Percentiles rank a stretch among this genome's conserved stretches.
Evolutionary conservation across 2,113 vertebrate genomes (phyloP).

Genomic region (Grallaria varia): DNA sequence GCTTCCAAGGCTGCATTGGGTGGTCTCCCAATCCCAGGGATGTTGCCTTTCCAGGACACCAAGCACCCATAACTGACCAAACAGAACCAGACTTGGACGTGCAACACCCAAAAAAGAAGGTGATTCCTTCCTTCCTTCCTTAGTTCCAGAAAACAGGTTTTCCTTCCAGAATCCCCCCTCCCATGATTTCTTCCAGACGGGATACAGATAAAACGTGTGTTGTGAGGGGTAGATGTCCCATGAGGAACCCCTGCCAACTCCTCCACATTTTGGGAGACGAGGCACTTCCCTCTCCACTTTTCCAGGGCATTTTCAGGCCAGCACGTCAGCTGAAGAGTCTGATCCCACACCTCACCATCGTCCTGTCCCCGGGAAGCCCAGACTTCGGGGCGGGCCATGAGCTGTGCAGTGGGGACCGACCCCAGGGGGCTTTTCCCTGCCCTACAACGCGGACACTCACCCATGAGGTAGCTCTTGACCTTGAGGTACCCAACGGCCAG

Average conservation of each 20-base stretch:
- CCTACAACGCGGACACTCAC: slow-evolving; percentile 12
- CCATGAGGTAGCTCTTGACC: slow-evolving; percentile 81
- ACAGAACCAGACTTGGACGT: background rate
- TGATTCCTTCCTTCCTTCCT: background rate
- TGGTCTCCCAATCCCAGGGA: background rate
- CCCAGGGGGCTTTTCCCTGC: background rate
- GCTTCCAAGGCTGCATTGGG: background rate
- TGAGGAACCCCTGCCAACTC: background rate
- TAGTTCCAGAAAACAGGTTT: background rate
- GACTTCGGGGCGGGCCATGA: accelerated
- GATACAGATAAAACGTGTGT: background rate
- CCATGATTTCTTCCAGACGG: background rate
- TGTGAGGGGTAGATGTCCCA: background rate
- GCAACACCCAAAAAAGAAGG: background rate
- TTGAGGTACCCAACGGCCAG: slow-evolving; percentile 85
- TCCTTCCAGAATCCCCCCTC: background rate
- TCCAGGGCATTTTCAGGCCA: background rate
- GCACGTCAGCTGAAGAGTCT: background rate
- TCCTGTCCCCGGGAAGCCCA: background rate
- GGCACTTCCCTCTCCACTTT: background rate
- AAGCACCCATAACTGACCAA: background rate
- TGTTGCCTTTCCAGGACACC: background rate
- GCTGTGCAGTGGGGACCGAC: background rate
- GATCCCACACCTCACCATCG: background rate
- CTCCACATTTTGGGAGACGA: background rate